Evolutionary conservation across 2,888 invertebrate species (phyloP).

Genomic region (Oscheius sp.): DNA sequence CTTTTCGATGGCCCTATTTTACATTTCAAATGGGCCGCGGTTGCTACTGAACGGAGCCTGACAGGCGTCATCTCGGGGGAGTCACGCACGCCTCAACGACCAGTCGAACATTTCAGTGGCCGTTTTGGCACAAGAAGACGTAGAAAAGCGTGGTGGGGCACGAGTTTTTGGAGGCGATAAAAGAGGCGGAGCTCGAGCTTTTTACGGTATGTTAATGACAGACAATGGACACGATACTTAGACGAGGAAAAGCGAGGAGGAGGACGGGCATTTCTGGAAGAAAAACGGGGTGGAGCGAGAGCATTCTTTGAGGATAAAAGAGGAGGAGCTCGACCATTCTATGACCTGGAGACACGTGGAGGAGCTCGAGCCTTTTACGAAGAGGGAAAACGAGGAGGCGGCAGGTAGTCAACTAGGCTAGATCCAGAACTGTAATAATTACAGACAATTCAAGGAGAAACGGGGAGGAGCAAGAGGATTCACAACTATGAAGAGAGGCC

Average conservation of each 20-base stretch:
- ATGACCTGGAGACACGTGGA: conserved; percentile 42
- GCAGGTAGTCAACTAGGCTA: conserved; percentile 24
- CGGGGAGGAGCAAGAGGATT: conserved; percentile 36
- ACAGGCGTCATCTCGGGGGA: conserved; percentile 6
- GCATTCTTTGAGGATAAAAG: conserved; percentile 35
- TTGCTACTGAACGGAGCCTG: background rate
- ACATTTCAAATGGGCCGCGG: conserved; percentile 1
- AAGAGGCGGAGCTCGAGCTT: conserved; percentile 33
- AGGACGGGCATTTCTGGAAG: conserved; percentile 40
- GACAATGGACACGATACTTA: conserved; percentile 37
- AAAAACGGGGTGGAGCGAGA: conserved; percentile 7
- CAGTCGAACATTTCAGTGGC: conserved; percentile 32
- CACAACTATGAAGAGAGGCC: conserved; percentile 21
- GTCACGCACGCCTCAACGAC: too few species aligned
- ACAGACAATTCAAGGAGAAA: conserved; percentile 5
- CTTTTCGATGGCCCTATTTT: background rate
- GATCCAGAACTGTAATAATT: background rate
- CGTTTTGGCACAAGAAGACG: conserved; percentile 26
- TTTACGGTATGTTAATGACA: conserved; percentile 16
- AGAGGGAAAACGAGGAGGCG: conserved; percentile 42
- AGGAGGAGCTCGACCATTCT: conserved; percentile 48
- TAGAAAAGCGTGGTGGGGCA: conserved; percentile 44
- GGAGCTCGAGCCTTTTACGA: conserved; percentile 49
- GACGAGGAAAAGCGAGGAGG: conserved; percentile 33
- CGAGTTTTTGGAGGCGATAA: conserved; percentile 43